These are phyloP conservation scores for Gopherus evgoodei DNA, from an alignment of 2,113 vertebrate species.

Conservation along the genomic window DNA sequence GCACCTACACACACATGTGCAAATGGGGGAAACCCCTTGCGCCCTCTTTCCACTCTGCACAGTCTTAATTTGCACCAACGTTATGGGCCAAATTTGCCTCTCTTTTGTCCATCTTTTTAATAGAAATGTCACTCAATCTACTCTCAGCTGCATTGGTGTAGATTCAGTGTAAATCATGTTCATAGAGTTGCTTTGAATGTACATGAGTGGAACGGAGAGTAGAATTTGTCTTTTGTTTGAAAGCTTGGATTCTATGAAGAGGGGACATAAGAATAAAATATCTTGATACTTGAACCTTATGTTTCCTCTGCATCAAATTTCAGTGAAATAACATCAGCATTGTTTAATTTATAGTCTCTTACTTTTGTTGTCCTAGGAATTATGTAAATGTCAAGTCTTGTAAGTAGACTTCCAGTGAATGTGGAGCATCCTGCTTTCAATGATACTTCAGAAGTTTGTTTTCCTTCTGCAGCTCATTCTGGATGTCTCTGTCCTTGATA, in stretches of 20 bases:
- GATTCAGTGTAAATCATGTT: neutral
- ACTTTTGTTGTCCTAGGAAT: neutral
- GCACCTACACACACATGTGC: too few species aligned
- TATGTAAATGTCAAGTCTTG: neutral
- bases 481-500: neutral
- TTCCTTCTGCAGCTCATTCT: neutral
- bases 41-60: neutral
- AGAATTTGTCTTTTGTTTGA: neutral
- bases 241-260: neutral
- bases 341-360: neutral
- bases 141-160: neutral
- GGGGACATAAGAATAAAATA: neutral
- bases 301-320: neutral
- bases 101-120: neutral
- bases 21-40: neutral
- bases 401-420: neutral
- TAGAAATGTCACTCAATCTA: neutral
- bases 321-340: neutral
- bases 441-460: neutral
- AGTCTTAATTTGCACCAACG: neutral
- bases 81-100: neutral
- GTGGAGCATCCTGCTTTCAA: fast-evolving
- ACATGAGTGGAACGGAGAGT: fast-evolving
- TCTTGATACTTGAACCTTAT: neutral
- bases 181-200: neutral